Base-by-base conservation (phyloP, 2,888 invertebrate species). In the Pseudococcus jackbeardsleyi region DNA sequence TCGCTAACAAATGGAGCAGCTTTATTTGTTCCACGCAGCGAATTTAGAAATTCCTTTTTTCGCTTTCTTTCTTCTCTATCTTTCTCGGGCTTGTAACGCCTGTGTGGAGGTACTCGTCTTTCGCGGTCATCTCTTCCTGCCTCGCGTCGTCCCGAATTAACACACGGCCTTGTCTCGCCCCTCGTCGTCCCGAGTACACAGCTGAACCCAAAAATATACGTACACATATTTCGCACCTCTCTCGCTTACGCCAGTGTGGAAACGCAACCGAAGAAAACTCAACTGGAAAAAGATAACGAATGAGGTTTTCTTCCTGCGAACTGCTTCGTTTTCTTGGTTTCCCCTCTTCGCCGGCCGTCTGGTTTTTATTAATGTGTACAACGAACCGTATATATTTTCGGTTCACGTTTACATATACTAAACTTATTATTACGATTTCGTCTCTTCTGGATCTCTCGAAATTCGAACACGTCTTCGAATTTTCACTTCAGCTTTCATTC, bases 1-100 rank as follows among this genome's bases (percentile, higher is more conserved):
- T 59, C 86, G 79, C 86, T 86, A 86, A 86, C 86, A 86, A 86
- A 86, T 86, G 86, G 86, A 86, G 54, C 72, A 86, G 79, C 64
- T 86, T 86, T 86, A 86, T 86, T 86, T 86, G 86, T 86, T 86
- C 42, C 72, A 46, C 86, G 86, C 64, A 12, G 59, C 64, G 86
- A 39, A 85, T 59, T 59, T 59, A 50, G 85, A 85, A 85, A 85
- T 85, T 85, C 39, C 72, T 72, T 72, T 42, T 42, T 42, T 42
- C 42, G 42, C 33, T 72, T 33, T 26, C 7, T 85, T 85, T 39
- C 33, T 33, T 72, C 33, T 72, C 26, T 33, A 3, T 33, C 33
- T 26, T 39, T 72, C 0, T 39, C 17, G 42, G 42, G 6, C 42
- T 17, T 64, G 22, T 22, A 22, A 33, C 26, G 26, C 26, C 26